Percentiles rank a stretch among this genome's conserved stretches.
These are phyloP conservation scores for Cyanoramphus novaezelandiae DNA, from an alignment of 2,113 vertebrate species.

Conservation along the genomic window DNA sequence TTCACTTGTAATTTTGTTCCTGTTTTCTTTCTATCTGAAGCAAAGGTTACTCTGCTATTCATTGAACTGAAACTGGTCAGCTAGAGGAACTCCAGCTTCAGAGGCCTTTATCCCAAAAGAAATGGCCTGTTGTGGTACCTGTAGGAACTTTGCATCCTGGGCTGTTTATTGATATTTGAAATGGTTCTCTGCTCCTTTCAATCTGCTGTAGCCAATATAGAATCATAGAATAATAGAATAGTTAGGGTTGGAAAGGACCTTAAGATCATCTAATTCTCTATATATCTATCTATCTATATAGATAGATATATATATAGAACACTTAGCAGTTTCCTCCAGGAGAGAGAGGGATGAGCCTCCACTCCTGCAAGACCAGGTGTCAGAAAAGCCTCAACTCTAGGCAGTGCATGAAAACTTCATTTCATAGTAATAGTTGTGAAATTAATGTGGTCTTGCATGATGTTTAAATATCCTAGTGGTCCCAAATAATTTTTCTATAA, in stretches of 20 bases:
- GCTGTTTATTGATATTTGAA: neutral
- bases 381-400: neutral
- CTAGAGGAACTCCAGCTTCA: neutral
- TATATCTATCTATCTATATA: no score
- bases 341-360: neutral
- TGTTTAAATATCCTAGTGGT: neutral
- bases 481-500: neutral
- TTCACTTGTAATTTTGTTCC: neutral
- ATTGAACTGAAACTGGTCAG: neutral
- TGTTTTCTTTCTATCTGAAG: neutral
- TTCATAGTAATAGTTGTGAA: neutral
- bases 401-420: neutral
- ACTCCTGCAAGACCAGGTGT: neutral
- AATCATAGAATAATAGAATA: no score
- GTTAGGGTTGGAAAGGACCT: no score
- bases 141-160: neutral
- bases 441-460: neutral
- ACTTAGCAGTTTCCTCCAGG: neutral
- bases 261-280: no score
- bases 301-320: neutral
- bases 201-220: neutral
- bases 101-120: neutral
- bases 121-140: neutral
- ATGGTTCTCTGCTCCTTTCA: neutral
- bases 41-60: neutral